Evolutionary conservation across 1,140 invertebrate species (phyloP), one percentile per base, ranked within the genome.

Genomic region (Linepithema humile): DNA sequence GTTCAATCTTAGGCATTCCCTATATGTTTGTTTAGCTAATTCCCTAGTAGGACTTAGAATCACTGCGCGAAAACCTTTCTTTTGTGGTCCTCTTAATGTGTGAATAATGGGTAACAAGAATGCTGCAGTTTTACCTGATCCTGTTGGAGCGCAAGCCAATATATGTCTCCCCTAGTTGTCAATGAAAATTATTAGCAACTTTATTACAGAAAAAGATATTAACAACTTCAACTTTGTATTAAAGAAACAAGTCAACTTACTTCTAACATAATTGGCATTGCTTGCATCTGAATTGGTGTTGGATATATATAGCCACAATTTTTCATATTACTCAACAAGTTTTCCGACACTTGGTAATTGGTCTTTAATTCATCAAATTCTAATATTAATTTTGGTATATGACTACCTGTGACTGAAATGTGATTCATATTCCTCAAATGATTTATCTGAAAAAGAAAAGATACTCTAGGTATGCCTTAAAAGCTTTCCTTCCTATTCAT

Each of bases 231-330:
- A 2, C 10, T 57, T 10, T 29, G 67, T 59, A 45, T 62, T 85
- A 62, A 80, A 83, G 12, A 23, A 20, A 64, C 35, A 35, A 62
- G 59, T 70, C 43, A 64, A 64, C 89, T 93, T 92, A 97, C 96
- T 93, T 96, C 94, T 60, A 99, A 92, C 96, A 99, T 97, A 50
- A 97, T 95, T 17, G 99, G 98, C 84, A 99, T 96, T 0, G 98
- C 97, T 95, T 99, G 98, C 96, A 98, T 97, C 94, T 99, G 99
- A 90, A 99, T 97, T 0, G 98, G 97, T 7, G 99, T 99, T 10
- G 99, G 99, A 74, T 95, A 94, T 0, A 91, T 91, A 91, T 99
- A 99, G 0, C 97, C 97, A 91, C 96, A 96, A 35, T 95, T 94
- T 32, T 92, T 93, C 1, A 99, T 95, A 92, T 98, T 99, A 50